These are phyloP conservation scores for Caenorhabditis auriculariae DNA, from an alignment of 2,888 invertebrate genomes.

Conservation along the genomic window DNA sequence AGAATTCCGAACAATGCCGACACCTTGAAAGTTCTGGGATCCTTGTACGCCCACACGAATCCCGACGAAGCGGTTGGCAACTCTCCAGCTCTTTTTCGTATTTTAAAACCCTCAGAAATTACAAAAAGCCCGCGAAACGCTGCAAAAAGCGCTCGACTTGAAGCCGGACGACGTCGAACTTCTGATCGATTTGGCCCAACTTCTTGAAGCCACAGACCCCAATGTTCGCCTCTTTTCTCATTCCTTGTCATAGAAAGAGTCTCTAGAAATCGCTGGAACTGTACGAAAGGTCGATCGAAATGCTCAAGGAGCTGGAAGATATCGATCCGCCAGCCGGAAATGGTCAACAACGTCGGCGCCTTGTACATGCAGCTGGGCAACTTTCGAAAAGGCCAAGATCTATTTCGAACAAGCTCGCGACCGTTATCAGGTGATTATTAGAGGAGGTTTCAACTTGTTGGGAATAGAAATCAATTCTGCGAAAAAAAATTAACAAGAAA, in stretches of 20 bases:
- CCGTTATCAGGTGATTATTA: constrained; percentile 9
- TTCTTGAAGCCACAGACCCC: constrained; percentile 90
- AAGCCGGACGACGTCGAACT: constrained; percentile 98
- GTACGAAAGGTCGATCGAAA: constrained; percentile 87
- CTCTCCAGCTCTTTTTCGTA: not conserved
- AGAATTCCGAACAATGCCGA: constrained; percentile 96
- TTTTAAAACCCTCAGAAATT: constrained; percentile 1
- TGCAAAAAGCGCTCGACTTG: constrained; percentile 89
- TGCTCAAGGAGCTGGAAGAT: constrained; percentile 83
- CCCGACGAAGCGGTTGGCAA: constrained; percentile 13
- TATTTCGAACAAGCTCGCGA: constrained; percentile 26
- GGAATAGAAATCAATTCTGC: no score
- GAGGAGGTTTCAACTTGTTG: not conserved
- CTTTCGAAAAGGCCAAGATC: constrained; percentile 78
- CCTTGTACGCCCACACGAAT: constrained; percentile 78
- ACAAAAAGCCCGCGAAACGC: constrained; percentile 72
- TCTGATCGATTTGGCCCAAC: constrained; percentile 89
- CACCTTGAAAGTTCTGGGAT: constrained; percentile 98
- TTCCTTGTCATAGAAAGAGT: not conserved
- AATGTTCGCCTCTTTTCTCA: constrained; percentile 63
- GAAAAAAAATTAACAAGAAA: not conserved
- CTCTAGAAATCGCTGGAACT: constrained; percentile 80
- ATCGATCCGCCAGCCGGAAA: constrained; percentile 80
- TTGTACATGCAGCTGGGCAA: constrained; percentile 83
- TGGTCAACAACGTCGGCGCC: constrained; percentile 93